Evolutionary conservation across 2,797 vertebrate species (phyloP).

Genomic region (Pitangus sulphuratus): DNA sequence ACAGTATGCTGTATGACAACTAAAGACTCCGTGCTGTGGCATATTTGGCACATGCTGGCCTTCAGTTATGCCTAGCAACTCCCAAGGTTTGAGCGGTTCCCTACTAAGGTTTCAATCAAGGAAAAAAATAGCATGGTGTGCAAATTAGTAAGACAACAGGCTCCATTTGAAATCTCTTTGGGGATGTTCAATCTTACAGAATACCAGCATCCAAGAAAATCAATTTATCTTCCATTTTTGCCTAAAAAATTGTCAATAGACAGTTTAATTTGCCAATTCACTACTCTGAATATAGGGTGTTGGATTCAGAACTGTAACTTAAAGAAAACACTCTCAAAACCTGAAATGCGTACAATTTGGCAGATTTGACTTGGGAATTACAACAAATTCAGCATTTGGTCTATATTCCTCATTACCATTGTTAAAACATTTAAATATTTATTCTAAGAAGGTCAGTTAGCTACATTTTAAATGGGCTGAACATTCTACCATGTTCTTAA

Average conservation of each 20-base stretch:
- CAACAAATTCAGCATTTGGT: background rate
- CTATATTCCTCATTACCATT: background rate
- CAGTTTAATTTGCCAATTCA: constrained; percentile 8
- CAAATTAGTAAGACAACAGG: constrained; percentile 33
- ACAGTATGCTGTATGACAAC: constrained; percentile 38
- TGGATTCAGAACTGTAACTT: background rate
- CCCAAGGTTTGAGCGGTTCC: background rate
- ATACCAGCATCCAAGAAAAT: constrained; percentile 8
- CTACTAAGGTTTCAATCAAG: constrained; percentile 30
- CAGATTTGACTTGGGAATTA: background rate
- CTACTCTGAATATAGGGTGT: background rate
- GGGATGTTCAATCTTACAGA: background rate
- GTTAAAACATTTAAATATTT: background rate
- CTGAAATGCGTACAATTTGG: background rate
- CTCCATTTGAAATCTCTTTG: constrained; percentile 14
- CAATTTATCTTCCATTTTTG: constrained; percentile 32
- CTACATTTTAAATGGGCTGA: background rate
- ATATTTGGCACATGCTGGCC: constrained; percentile 47
- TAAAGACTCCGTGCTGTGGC: constrained; percentile 34
- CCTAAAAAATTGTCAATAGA: background rate
- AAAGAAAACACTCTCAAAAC: background rate
- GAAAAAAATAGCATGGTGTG: background rate
- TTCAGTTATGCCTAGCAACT: constrained; percentile 3
- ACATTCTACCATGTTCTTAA: background rate
- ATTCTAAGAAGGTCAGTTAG: background rate